Percentiles rank a stretch among this genome's conserved stretches.
These are phyloP conservation scores for Octomys mimax DNA, from an alignment of 2,797 vertebrate species.

Conservation along the genomic window DNA sequence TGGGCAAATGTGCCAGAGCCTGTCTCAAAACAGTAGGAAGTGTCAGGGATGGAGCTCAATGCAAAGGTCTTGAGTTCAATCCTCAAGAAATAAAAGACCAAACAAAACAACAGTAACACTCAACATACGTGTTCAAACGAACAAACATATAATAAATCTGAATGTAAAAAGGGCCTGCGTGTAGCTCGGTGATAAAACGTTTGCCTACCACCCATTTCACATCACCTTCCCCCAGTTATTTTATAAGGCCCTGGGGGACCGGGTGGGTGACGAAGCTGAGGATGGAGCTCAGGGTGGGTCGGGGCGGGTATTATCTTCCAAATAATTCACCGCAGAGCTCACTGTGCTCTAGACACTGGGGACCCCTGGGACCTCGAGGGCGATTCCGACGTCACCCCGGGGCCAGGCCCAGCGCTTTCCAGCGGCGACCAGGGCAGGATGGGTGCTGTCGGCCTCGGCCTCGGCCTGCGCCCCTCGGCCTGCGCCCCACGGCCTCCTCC, in stretches of 20 bases:
- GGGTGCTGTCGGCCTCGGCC: not conserved
- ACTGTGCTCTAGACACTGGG: not conserved
- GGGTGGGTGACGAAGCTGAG: not conserved
- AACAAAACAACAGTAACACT: not conserved
- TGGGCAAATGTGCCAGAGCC: not conserved
- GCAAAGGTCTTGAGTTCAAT: not conserved
- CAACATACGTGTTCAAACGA: not conserved
- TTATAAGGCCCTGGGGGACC: not conserved
- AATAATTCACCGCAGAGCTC: not conserved
- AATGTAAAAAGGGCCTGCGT: not conserved
- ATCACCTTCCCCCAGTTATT: not conserved
- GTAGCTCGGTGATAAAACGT: not conserved
- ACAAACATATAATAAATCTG: not conserved
- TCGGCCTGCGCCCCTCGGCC: not conserved
- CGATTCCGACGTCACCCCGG: not conserved
- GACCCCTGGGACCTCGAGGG: not conserved
- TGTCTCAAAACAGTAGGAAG: not conserved
- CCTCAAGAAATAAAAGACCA: not conserved
- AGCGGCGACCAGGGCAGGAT: not conserved
- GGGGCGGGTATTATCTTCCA: not conserved
- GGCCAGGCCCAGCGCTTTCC: not conserved
- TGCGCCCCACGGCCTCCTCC: not conserved
- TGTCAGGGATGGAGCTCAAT: not conserved
- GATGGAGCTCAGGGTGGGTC: not conserved
- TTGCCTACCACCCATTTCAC: not conserved